These are phyloP conservation scores for Actenoides lindsayi DNA, from an alignment of 2,113 vertebrate species.

Conservation along the genomic window DNA sequence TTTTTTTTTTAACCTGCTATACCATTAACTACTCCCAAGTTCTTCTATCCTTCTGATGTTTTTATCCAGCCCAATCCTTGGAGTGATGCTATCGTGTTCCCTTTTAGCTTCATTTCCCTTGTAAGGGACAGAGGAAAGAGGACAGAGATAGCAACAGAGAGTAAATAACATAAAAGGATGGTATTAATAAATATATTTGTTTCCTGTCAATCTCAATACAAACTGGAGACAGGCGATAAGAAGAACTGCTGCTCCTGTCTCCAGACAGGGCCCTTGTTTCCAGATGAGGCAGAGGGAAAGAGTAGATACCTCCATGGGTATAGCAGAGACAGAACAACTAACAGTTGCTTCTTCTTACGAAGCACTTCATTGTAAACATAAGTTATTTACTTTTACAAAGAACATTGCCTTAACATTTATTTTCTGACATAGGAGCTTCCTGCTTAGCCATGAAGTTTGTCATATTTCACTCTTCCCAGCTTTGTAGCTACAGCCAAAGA, in stretches of 20 bases:
- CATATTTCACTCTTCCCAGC: not conserved
- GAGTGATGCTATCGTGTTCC: not conserved
- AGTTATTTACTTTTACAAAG: not conserved
- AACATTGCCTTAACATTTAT: not conserved
- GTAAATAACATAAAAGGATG: not conserved
- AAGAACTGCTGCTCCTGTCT: not conserved
- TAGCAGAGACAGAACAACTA: not conserved
- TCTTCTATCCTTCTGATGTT: not conserved
- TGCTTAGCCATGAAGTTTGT: not conserved
- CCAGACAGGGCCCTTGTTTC: not conserved
- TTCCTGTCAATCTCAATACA: constrained; percentile 2
- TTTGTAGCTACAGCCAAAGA: not conserved
- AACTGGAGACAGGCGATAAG: constrained; percentile 14
- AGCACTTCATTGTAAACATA: not conserved
- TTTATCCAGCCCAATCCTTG: not conserved
- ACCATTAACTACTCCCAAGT: not conserved
- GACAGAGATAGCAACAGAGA: not conserved
- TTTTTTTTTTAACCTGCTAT: not conserved
- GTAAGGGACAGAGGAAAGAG: constrained; percentile 29
- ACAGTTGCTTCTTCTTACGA: not conserved
- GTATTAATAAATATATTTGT: constrained; percentile 41
- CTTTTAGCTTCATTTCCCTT: constrained; percentile 20
- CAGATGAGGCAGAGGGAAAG: not conserved
- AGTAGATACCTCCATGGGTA: not conserved
- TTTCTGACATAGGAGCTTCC: not conserved